Conservation (phyloP, 2,797 vertebrate genomes). For the Anableps anableps region DNA sequence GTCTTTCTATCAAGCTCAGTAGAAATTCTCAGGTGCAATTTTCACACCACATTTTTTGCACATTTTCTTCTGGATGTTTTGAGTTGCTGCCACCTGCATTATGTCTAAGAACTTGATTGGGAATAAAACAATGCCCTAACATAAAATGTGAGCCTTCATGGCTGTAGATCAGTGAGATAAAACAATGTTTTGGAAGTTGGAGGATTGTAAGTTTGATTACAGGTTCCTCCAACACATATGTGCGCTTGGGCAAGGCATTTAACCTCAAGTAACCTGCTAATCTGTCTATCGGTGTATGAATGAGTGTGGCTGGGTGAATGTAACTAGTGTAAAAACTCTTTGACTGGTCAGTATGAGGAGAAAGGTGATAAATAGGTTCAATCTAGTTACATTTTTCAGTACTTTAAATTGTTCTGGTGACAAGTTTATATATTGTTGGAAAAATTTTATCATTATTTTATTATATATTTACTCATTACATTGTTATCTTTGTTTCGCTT, state of each 20-base stretch:
- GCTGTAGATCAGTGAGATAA: background rate
- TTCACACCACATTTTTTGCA: background rate
- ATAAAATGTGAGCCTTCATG: background rate
- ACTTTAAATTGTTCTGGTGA: background rate
- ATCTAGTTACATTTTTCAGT: background rate
- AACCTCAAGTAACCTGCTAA: background rate
- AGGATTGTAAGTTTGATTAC: background rate
- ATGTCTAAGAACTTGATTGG: background rate
- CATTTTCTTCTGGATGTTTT: background rate
- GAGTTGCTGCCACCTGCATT: background rate
- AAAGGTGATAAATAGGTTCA: background rate
- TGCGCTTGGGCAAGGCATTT: background rate
- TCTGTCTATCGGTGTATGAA: background rate
- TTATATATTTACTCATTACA: too few species aligned
- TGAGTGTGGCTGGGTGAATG: background rate
- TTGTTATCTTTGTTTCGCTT: too few species aligned
- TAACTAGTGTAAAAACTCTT: background rate
- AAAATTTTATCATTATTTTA: too few species aligned
- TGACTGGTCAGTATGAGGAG: background rate
- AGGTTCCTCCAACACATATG: background rate
- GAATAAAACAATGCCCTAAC: background rate
- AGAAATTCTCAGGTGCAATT: conserved; percentile 9
- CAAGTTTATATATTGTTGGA: too few species aligned
- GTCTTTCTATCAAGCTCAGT: background rate
- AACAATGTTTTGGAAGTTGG: background rate